Evolutionary conservation across 2,797 vertebrate species (phyloP).

Genomic region (Trachops cirrhosus): DNA sequence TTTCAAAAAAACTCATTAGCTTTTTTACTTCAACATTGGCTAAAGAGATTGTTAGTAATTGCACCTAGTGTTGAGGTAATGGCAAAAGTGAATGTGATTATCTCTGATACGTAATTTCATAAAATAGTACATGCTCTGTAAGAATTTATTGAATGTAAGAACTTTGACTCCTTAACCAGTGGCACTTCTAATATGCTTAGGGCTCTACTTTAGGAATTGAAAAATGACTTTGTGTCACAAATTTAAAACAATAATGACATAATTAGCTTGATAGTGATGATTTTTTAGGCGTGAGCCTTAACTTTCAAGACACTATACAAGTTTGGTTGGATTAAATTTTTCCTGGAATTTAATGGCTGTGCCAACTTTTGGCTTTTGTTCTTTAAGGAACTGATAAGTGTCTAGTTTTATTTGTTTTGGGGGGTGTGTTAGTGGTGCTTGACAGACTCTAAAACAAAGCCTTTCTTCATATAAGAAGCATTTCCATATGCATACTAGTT

Average conservation of each 20-base stretch:
- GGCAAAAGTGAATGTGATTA: background rate
- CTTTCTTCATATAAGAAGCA: background rate
- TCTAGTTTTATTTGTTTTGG: background rate
- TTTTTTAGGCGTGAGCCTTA: background rate
- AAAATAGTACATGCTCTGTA: background rate
- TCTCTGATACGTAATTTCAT: constrained; percentile 2
- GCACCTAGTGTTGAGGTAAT: background rate
- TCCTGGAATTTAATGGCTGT: background rate
- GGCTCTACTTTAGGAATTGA: background rate
- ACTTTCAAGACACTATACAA: constrained; percentile 15
- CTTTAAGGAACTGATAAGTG: background rate
- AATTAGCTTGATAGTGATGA: background rate
- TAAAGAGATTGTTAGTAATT: background rate
- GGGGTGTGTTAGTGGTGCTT: background rate
- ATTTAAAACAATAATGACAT: constrained; percentile 7
- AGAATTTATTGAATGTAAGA: constrained; percentile 27
- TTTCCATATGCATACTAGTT: background rate
- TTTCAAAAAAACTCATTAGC: background rate
- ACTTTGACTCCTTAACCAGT: background rate
- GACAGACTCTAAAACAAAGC: background rate
- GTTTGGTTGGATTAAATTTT: constrained; percentile 42
- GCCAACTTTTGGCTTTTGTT: constrained; percentile 21
- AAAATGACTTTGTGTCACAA: background rate
- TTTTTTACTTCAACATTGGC: constrained; percentile 2
- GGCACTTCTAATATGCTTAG: background rate